phyloP scores from a whole-genome alignment of 1,140 invertebrate species.

The Drosophila tani region DNA sequence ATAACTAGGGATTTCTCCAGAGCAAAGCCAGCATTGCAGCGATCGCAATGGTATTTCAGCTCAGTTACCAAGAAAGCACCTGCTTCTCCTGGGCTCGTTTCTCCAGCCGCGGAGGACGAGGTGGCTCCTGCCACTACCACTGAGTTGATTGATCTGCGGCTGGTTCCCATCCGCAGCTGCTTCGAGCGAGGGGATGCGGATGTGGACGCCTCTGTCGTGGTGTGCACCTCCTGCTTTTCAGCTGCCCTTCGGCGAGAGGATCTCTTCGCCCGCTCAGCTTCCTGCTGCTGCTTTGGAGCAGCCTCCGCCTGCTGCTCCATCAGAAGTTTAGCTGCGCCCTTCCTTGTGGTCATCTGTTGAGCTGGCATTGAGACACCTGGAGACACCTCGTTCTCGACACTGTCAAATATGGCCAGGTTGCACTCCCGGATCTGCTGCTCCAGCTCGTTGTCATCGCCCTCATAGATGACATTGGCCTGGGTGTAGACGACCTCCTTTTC shows the following conservation, averaged over 20 bases:
- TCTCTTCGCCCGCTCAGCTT: constrained; percentile 25
- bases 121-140: neutral
- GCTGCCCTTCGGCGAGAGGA: constrained; percentile 32
- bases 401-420: constrained; percentile 51
- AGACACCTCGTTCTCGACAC: constrained; percentile 43
- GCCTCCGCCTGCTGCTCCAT: constrained; percentile 24
- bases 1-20: constrained; percentile 69
- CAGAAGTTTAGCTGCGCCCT: constrained; percentile 42
- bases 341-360: constrained; percentile 48
- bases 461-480: constrained; percentile 30
- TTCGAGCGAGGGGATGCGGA: constrained; percentile 5
- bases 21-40: constrained; percentile 78
- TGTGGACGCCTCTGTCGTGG: neutral
- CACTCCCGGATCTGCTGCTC: constrained; percentile 32
- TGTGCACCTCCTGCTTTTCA: constrained; percentile 12
- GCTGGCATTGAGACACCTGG: constrained; percentile 15
- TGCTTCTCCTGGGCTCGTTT: constrained; percentile 1
- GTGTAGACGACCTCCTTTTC: constrained; percentile 59
- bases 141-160: constrained; percentile 7
- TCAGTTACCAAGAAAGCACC: constrained; percentile 14
- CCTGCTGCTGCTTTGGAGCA: neutral
- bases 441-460: constrained; percentile 25
- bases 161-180: neutral
- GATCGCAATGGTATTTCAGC: constrained; percentile 70
- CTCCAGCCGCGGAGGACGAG: neutral